phyloP scores from a whole-genome alignment of 2,113 vertebrate species.

The Malurus melanocephalus region DNA sequence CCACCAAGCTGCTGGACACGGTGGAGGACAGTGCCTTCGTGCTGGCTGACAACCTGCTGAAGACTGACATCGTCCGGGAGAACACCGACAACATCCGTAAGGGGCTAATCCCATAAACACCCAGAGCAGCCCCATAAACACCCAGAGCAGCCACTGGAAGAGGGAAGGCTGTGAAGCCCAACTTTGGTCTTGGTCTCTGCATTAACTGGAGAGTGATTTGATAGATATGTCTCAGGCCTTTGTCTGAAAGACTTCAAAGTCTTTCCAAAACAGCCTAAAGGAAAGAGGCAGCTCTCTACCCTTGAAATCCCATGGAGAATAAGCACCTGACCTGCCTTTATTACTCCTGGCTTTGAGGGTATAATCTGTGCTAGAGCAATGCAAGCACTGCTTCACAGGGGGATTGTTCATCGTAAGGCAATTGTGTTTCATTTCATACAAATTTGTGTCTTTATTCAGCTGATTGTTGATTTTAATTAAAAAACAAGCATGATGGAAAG shows the following conservation, averaged over 20 bases:
- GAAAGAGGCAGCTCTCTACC: not conserved
- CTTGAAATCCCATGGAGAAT: not conserved
- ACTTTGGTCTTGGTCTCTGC: not conserved
- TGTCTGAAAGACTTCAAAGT: not conserved
- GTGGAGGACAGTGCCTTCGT: conserved; percentile 97
- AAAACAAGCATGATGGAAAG: conserved; percentile 48
- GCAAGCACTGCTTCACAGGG: not conserved
- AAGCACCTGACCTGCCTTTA: not conserved
- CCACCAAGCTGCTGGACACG: conserved; percentile 93
- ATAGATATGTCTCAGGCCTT: not conserved
- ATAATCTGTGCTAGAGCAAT: not conserved
- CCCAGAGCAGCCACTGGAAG: rapidly evolving
- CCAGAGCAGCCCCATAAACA: rapidly evolving
- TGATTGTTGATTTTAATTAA: conserved; percentile 65
- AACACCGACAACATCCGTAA: conserved; percentile 97
- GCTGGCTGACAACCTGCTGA: conserved; percentile 95
- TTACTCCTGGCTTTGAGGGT: not conserved
- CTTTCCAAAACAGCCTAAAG: not conserved
- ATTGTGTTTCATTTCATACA: conserved; percentile 35
- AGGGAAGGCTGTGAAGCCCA: not conserved
- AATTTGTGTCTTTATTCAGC: conserved; percentile 51
- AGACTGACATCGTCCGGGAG: conserved; percentile 95
- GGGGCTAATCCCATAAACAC: conserved; percentile 36
- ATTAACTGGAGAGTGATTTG: not conserved
- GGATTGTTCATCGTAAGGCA: not conserved